phyloP scores from a whole-genome alignment of 2,797 vertebrate genomes.

The Aulostomus chinensis region DNA sequence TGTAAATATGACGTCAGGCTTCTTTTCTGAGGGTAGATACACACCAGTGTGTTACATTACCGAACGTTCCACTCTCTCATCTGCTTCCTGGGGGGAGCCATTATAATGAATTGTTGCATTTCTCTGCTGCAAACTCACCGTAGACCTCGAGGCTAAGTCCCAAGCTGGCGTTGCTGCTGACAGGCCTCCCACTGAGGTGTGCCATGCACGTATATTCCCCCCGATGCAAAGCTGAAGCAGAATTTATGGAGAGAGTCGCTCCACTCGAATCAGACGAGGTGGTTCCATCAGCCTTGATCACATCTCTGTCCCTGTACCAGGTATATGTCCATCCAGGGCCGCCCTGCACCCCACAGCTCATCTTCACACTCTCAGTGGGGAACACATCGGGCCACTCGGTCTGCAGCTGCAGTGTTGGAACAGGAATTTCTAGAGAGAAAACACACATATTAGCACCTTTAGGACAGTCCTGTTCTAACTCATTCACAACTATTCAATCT shows the following conservation, averaged over 20 bases:
- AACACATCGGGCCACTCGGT: slow-evolving; percentile 63
- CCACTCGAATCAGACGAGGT: no score
- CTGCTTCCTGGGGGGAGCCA: no score
- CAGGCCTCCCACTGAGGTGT: slow-evolving; percentile 23
- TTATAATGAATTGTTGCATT: no score
- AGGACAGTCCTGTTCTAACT: no score
- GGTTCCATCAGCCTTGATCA: background rate
- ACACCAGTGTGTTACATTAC: slow-evolving; percentile 1
- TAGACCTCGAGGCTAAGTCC: slow-evolving; percentile 25
- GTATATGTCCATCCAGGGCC: slow-evolving; percentile 45
- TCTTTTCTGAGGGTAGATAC: slow-evolving; percentile 19
- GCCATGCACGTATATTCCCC: slow-evolving; percentile 47
- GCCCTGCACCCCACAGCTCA: slow-evolving; percentile 42
- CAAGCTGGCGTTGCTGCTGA: slow-evolving; percentile 5
- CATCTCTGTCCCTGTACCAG: slow-evolving; percentile 26
- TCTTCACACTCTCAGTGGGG: slow-evolving; percentile 39
- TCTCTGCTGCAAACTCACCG: no score
- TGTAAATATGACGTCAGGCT: slow-evolving; percentile 13
- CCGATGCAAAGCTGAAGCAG: background rate
- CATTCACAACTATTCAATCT: no score
- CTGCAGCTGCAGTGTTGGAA: slow-evolving; percentile 2
- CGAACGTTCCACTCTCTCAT: no score
- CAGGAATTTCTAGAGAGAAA: slow-evolving; percentile 46
- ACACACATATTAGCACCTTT: background rate
- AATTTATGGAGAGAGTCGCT: slow-evolving; percentile 21